These are phyloP conservation scores for Conomelus anceps DNA, from an alignment of 2,888 invertebrate species.

Conservation along the genomic window DNA sequence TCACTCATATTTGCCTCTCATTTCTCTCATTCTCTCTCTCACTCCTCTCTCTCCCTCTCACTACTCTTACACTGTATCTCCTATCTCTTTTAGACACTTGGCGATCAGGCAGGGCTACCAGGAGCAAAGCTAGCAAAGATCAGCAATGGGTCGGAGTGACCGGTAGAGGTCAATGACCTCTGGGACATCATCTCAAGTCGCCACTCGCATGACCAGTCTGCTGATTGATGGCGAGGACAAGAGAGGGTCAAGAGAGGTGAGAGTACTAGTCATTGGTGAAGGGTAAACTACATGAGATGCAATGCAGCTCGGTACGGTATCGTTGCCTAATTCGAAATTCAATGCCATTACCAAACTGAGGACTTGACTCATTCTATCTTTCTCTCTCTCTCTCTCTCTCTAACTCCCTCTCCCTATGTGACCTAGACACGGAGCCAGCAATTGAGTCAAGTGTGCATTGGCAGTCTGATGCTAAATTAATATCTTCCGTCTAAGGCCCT, in stretches of 20 bases:
- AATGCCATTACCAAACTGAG: neutral
- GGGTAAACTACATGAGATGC: neutral
- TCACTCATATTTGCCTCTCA: neutral
- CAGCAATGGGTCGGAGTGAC: neutral
- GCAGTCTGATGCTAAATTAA: neutral
- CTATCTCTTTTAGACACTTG: no score
- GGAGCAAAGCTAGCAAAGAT: neutral
- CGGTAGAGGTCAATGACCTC: neutral
- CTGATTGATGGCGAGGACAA: neutral
- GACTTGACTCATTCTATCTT: neutral
- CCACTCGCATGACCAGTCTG: neutral
- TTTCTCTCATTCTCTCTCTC: neutral
- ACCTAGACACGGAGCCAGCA: neutral
- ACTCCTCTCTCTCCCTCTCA: no score
- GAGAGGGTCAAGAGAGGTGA: neutral
- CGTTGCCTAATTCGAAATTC: neutral
- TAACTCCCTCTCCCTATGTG: neutral
- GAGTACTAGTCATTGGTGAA: neutral
- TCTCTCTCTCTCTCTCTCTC: neutral
- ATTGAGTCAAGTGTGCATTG: neutral
- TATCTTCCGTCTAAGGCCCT: neutral
- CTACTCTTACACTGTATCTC: no score
- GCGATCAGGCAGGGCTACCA: no score
- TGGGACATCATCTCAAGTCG: neutral
- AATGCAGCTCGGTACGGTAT: neutral